Evolutionary conservation across 1,140 invertebrate species (phyloP).

Genomic region (Whitmania pigra): DNA sequence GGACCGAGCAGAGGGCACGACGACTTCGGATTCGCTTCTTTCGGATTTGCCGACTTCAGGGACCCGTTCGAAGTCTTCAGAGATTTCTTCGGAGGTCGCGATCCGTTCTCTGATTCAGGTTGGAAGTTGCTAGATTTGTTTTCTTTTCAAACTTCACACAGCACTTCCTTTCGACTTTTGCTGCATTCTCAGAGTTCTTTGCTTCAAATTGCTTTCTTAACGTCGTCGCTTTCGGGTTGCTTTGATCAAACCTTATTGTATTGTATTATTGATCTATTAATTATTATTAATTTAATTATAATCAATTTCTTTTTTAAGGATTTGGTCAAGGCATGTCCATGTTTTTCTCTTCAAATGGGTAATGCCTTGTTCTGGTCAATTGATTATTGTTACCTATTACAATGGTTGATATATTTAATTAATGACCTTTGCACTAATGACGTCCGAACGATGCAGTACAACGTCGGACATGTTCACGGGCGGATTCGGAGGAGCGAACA

Average conservation of each 20-base stretch:
- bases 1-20: constrained; percentile 48
- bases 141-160: background rate
- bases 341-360: no score
- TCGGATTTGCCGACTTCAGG: constrained; percentile 66
- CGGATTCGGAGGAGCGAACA: background rate
- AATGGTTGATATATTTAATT: no score
- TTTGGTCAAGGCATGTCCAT: no score
- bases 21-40: constrained; percentile 46
- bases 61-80: constrained; percentile 71
- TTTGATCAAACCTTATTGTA: background rate
- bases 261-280: background rate
- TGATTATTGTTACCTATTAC: no score
- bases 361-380: no score
- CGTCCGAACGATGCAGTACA: no score
- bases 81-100: constrained; percentile 49
- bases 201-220: no score
- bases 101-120: constrained; percentile 41
- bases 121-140: no score
- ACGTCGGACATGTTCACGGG: no score
- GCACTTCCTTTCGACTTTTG: background rate
- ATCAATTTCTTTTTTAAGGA: no score
- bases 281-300: background rate
- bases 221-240: background rate
- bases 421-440: no score
- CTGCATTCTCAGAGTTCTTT: no score